Evolutionary conservation across 2,888 invertebrate genomes (phyloP), one percentile per base, ranked within the genome.

Genomic region (Trachelus iudaicus): DNA sequence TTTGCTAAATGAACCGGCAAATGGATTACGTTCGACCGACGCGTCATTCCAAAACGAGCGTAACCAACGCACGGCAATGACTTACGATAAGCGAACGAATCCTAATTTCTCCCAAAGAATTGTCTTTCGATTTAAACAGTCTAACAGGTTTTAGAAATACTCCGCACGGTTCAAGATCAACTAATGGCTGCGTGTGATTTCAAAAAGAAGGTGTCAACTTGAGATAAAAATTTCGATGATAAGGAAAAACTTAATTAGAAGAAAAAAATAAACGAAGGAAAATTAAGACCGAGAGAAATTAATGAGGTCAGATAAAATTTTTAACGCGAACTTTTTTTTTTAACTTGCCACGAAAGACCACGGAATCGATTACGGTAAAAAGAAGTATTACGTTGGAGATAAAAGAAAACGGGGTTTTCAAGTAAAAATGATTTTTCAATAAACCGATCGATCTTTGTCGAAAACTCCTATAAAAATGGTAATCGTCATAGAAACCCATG

Each of bases 21-120:
- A 76, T 73, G 56, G 76, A 68, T 76, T 73, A 76, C 33, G 71
- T 76, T 33, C 73, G 73, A 15, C 30, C 31, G 68, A 1, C 68
- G 69, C 23, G 68, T 69, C 34, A 15, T 69, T 23, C 30, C 13
- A 9, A 34, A 30, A 75, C 75, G 30, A 68, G 56, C 23, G 31
- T 31, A 15, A 23, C 33, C 23, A 75, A 68, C 34, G 56, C 4
- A 30, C 34, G 75, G 69, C 4, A 76, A 71, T 30, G 37, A 73
- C 73, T 73, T 31, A 12, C 40, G 40, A 56, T 23, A 56, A 23
- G 23, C 23, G 40, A 2, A 23, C 15, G 40, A 56, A 0, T 23
- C 40, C 0, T 23, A 23, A 6, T 56, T 56, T 1, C 9, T 23
- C 40, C 15, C 23, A 9, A 15, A 56, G 6, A 23, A 56, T 56